Base-by-base conservation (phyloP, 1,140 invertebrate species). In the Papilio dardanus region DNA sequence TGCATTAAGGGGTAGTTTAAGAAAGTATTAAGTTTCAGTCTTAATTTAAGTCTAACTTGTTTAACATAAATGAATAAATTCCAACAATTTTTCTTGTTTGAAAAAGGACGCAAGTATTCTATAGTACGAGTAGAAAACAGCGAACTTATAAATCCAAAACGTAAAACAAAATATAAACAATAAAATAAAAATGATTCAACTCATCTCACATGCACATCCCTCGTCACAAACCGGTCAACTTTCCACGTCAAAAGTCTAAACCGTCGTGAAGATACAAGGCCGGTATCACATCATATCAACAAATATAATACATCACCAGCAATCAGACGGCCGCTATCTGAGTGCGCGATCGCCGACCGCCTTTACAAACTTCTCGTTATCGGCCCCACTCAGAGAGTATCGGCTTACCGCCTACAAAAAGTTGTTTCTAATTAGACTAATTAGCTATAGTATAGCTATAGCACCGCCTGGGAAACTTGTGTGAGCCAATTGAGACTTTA, bases 341-440 rank as follows among this genome's bases (percentile, higher is more conserved):
- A 5, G 46, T 62, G 58, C 62, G 80, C 75, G 81, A 88, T 88
- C 87, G 80, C 78, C 86, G 87, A 86, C 77, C 79, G 76, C 83
- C 71, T 83, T 87, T 81, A 81, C 65, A 73, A 54, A 33, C n/a
- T 69, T 24, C 33, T 35, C 68, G 74, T 81, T 86, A 84, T 86
- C 82, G 66, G 77, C 62, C 66, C 69, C 46, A 77, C 77, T 58
- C 74, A 50, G 66, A 35, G 46, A 58, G 77, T 79, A 83, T 88
- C 85, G 78, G 74, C 82, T 86, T 85, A 81, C 84, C 77, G 77
- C 71, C 71, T 77, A 83, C 78, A 85, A 85, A 85, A 88, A 91
- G 83, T 86, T 88, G 88, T 85, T 90, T 85, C 88, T 89, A 90
- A 91, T 91, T 91, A 91, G 77, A 80, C 82, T 90, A 89, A 91